phyloP scores from a whole-genome alignment of 1,140 invertebrate species.

The fruit fly (Drosophila melanogaster) region DNA sequence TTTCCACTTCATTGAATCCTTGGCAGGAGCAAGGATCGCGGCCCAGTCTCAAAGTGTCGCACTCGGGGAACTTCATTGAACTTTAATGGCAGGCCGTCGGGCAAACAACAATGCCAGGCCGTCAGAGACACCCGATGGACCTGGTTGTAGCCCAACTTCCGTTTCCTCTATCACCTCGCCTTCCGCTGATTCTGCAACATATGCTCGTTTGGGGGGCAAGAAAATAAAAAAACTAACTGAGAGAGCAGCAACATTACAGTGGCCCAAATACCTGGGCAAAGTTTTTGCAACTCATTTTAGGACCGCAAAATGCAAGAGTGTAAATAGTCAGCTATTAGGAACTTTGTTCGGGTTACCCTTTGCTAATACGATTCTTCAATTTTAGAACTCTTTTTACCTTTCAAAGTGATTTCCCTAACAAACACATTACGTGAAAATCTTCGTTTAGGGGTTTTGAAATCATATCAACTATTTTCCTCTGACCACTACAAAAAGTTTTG shows the following conservation, averaged over 20 bases:
- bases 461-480: not conserved
- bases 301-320: not conserved
- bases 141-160: constrained; percentile 29
- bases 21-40: constrained; percentile 10
- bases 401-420: not conserved
- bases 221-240: constrained; percentile 2
- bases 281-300: not conserved
- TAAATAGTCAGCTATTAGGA: not conserved
- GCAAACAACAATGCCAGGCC: constrained; percentile 57
- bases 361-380: not conserved
- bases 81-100: constrained; percentile 70
- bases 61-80: constrained; percentile 75
- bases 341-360: not conserved
- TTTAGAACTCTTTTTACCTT: not conserved
- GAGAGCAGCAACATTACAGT: not conserved
- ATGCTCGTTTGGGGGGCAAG: constrained; percentile 11
- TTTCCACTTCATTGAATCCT: constrained; percentile 74
- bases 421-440: too few species aligned
- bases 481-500: not conserved
- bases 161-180: constrained; percentile 21
- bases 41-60: constrained; percentile 59
- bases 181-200: constrained; percentile 27
- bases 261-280: constrained; percentile 6
- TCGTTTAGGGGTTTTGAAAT: too few species aligned
- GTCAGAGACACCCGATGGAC: constrained; percentile 25